Evolutionary conservation across 2,797 vertebrate genomes (phyloP).

Genomic region (Chloroceryle amazona): DNA sequence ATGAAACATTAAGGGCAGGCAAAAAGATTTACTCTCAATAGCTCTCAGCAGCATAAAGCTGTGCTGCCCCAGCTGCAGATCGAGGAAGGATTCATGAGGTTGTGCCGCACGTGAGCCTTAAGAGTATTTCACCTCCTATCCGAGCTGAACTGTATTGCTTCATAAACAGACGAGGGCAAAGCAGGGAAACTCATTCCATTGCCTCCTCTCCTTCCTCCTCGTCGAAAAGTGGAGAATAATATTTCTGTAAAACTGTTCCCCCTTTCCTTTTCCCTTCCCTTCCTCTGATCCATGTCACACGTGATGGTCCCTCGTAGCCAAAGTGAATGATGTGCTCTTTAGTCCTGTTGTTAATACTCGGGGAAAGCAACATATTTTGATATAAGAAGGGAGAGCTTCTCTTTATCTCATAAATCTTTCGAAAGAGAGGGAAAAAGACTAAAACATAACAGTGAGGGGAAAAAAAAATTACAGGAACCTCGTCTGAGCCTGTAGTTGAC

Average conservation of each 20-base stretch:
- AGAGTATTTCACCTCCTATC: neutral
- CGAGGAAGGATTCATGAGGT: neutral
- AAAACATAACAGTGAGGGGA: neutral
- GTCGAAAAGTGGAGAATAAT: neutral
- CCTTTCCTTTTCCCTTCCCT: fast-evolving
- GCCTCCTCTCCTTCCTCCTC: neutral
- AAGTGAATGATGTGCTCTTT: neutral
- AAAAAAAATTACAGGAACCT: neutral
- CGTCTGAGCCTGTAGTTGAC: neutral
- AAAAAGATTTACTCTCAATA: neutral
- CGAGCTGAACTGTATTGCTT: neutral
- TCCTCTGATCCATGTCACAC: neutral
- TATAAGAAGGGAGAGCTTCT: neutral
- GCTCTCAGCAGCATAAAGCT: neutral
- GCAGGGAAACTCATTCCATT: neutral
- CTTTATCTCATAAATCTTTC: neutral
- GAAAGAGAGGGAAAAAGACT: neutral
- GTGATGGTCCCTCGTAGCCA: fast-evolving
- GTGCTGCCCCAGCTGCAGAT: neutral
- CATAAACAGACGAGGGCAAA: neutral
- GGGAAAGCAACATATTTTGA: neutral
- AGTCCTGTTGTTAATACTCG: neutral
- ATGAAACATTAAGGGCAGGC: neutral
- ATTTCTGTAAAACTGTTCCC: neutral
- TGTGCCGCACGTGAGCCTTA: neutral